phyloP scores from a whole-genome alignment of 2,113 vertebrate species.

The Oreochromis niloticus region DNA sequence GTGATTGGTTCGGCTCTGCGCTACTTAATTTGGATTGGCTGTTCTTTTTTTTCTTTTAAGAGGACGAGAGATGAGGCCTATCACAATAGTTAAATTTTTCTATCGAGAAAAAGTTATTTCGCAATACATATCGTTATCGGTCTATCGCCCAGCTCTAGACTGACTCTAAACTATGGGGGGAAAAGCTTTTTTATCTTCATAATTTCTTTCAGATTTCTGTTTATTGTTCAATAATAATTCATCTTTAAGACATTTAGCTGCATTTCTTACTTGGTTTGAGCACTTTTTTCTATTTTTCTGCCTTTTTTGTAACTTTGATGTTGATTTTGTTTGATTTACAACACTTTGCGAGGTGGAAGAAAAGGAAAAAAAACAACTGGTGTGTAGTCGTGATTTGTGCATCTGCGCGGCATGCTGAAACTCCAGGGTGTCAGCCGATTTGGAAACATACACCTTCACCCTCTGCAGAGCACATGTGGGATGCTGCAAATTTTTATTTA shows the following conservation, averaged over 20 bases:
- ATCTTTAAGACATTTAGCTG: not conserved
- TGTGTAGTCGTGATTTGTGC: not conserved
- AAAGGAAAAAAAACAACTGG: fast-evolving
- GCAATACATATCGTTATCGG: no score
- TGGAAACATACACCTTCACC: conserved; percentile 35
- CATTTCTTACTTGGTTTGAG: not conserved
- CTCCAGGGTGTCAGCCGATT: conserved; percentile 2
- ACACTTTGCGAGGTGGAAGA: not conserved
- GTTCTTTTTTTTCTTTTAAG: no score
- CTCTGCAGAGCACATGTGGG: conserved; percentile 48
- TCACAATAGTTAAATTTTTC: no score
- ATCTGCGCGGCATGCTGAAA: not conserved
- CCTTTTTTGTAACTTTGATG: fast-evolving
- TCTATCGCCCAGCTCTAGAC: not conserved
- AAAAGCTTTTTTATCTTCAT: fast-evolving
- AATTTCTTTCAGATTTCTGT: not conserved
- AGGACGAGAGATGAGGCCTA: no score
- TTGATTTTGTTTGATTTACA: not conserved
- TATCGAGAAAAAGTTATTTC: no score
- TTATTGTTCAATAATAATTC: not conserved
- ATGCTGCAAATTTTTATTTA: conserved; percentile 55
- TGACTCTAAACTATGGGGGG: not conserved
- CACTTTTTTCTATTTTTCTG: not conserved
- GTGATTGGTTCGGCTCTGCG: no score
- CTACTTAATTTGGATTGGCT: no score